Conservation (phyloP, 2,113 vertebrate genomes). For the Anolis sagrei region DNA sequence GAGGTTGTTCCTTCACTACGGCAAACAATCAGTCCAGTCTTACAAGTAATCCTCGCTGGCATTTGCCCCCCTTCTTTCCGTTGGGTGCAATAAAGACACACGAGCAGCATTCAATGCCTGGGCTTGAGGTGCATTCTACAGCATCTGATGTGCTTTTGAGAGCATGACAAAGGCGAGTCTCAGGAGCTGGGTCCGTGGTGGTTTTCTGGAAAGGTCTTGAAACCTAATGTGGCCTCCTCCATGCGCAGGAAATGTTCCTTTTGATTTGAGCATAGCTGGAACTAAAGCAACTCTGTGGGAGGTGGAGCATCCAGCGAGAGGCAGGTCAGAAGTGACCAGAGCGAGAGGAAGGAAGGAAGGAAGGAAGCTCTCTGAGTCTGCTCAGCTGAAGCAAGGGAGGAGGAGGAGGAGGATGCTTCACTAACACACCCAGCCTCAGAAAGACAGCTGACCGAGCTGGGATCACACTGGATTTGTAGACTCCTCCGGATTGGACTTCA, state of each 20-base stretch:
- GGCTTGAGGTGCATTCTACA: background rate
- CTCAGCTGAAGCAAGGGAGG: background rate
- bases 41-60: no score
- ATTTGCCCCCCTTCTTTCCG: no score
- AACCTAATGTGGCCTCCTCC: background rate
- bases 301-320: slow-evolving; percentile 62
- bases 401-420: background rate
- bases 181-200: no score
- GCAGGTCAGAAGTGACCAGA: slow-evolving; percentile 48
- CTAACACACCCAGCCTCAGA: background rate
- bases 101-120: background rate
- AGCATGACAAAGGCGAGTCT: background rate
- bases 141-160: background rate
- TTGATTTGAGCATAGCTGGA: background rate
- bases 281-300: slow-evolving; percentile 26
- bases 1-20: no score
- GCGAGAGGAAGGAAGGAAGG: background rate
- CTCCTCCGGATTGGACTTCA: slow-evolving; percentile 16
- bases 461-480: slow-evolving; percentile 5
- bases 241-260: slow-evolving; percentile 43
- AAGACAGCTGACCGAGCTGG: background rate
- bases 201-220: no score
- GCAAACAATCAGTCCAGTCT: no score
- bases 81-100: no score
- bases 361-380: slow-evolving; percentile 48